Evolutionary conservation across 2,113 vertebrate species (phyloP).

Genomic region (Spilogale gracilis): DNA sequence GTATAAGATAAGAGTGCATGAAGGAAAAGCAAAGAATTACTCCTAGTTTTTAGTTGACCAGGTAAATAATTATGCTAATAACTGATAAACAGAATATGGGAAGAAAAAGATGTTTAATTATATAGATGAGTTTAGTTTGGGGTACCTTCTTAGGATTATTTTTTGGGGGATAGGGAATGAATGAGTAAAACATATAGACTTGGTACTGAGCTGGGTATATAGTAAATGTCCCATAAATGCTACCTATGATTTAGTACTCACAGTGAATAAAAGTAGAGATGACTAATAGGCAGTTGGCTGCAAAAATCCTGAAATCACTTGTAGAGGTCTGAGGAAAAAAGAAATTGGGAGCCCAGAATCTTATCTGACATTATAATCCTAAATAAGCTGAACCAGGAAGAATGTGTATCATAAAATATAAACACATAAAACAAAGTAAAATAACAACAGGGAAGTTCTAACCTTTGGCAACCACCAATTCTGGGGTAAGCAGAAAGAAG

Average conservation of each 20-base stretch:
- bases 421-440: background rate
- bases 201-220: background rate
- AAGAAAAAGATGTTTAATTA: background rate
- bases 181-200: background rate
- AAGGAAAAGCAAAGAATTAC: background rate
- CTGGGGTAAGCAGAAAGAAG: background rate
- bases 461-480: background rate
- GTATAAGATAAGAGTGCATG: background rate
- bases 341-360: background rate
- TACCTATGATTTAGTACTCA: background rate
- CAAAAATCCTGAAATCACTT: background rate
- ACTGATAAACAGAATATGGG: background rate
- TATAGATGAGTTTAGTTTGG: background rate
- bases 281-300: background rate
- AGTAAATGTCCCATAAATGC: background rate
- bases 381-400: background rate
- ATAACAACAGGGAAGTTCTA: background rate
- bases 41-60: background rate
- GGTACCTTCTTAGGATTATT: background rate
- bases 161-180: background rate
- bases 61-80: background rate
- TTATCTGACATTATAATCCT: background rate
- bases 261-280: background rate
- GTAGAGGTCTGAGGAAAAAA: background rate
- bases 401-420: background rate